A percentile compares a stretch with the other conserved stretches of the same genome.
Evolutionary conservation across 2,888 invertebrate species (phyloP).

Genomic region (Miltochrista miniata): DNA sequence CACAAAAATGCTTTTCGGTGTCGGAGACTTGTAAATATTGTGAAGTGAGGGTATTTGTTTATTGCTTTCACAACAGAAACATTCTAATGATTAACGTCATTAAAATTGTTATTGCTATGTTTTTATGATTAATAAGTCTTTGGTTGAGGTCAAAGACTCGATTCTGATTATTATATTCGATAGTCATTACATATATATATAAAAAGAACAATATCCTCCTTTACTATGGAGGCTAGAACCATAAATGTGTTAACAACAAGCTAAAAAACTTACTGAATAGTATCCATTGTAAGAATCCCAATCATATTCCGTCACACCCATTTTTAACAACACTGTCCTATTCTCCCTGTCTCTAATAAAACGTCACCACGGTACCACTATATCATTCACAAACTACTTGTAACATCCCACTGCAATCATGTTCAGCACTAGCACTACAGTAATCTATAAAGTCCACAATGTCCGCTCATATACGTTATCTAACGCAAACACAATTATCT

Average conservation of each 20-base stretch:
- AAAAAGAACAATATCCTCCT: too few relatives aligned
- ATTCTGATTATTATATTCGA: too few relatives aligned
- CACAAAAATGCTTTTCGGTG: too few relatives aligned
- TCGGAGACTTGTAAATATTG: too few relatives aligned
- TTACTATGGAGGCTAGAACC: background rate
- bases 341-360: conserved; percentile 49
- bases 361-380: conserved; percentile 47
- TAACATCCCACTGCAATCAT: conserved; percentile 43
- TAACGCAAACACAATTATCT: conserved; percentile 73
- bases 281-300: conserved; percentile 79
- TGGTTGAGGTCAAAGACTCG: too few relatives aligned
- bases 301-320: conserved; percentile 78
- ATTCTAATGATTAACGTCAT: too few relatives aligned
- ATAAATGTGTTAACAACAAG: background rate
- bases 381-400: conserved; percentile 52
- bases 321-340: conserved; percentile 59
- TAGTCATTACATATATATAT: too few relatives aligned
- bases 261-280: conserved; percentile 67
- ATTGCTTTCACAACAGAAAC: too few relatives aligned
- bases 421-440: conserved; percentile 40
- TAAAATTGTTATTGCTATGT: too few relatives aligned
- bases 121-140: too few relatives aligned
- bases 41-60: too few relatives aligned
- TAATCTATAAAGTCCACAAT: conserved; percentile 46
- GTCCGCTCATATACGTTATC: conserved; percentile 59